These are phyloP conservation scores for Phylloscopus trochilus DNA, from an alignment of 2,113 vertebrate genomes.

Conservation along the genomic window DNA sequence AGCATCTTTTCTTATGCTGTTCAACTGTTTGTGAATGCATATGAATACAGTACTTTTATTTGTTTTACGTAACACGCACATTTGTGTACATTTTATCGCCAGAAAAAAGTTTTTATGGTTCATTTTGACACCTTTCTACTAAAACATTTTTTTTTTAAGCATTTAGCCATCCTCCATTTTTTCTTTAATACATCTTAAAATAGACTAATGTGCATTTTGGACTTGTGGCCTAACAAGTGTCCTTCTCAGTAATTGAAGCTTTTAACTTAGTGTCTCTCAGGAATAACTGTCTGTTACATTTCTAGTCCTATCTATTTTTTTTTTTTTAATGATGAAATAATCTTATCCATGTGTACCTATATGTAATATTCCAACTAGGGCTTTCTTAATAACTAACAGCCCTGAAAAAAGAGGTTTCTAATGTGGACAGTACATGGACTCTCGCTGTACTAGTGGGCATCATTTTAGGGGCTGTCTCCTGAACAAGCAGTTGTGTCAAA, in stretches of 20 bases:
- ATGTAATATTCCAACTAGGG: not conserved
- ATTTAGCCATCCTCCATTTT: not conserved
- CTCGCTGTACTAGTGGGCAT: not conserved
- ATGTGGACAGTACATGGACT: not conserved
- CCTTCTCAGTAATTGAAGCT: not conserved
- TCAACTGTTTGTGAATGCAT: constrained; percentile 34
- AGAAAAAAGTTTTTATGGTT: not conserved
- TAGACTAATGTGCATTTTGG: not conserved
- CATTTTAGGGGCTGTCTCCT: not conserved
- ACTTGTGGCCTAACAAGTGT: constrained; percentile 11
- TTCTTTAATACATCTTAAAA: not conserved
- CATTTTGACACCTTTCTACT: not conserved
- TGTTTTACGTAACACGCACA: constrained; percentile 4
- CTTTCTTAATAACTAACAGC: not conserved
- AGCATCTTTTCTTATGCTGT: constrained; percentile 1
- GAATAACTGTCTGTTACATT: not conserved
- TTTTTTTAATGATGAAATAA: not conserved
- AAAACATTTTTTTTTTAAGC: not conserved
- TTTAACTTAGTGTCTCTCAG: not conserved
- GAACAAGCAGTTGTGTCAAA: not conserved
- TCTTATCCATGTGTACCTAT: not conserved
- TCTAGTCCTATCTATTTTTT: not conserved
- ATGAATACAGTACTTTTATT: not conserved
- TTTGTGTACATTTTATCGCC: constrained; percentile 3
- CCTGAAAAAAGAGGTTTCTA: not conserved